These are phyloP conservation scores for Caenorhabditis remanei DNA, from an alignment of 1,140 invertebrate genomes.

Conservation along the genomic window DNA sequence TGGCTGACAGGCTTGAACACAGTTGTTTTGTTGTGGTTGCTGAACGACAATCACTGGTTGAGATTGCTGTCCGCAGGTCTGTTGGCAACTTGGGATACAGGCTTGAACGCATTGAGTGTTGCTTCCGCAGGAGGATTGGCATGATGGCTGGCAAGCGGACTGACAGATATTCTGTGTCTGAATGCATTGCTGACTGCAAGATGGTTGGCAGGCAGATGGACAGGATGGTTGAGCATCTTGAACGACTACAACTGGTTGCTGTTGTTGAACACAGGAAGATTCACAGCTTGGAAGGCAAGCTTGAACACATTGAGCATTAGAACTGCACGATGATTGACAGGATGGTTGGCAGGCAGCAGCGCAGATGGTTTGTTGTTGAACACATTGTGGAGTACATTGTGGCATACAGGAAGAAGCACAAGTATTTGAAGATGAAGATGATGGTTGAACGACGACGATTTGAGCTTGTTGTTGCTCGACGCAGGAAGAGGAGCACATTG, in stretches of 20 bases:
- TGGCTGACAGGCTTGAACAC: conserved; percentile 65
- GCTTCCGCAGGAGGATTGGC: conserved; percentile 65
- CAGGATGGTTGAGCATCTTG: conserved; percentile 59
- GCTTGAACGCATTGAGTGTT: conserved; percentile 67
- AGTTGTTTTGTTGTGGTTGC: conserved; percentile 59
- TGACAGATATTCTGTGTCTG: conserved; percentile 63
- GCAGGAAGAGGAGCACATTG: conserved; percentile 63
- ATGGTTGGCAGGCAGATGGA: conserved; percentile 63
- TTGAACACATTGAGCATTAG: conserved; percentile 64
- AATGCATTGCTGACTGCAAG: conserved; percentile 61
- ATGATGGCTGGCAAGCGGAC: conserved; percentile 66
- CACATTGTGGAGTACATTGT: conserved; percentile 62
- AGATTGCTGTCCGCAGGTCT: conserved; percentile 63
- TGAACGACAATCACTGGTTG: conserved; percentile 65
- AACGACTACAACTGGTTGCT: conserved; percentile 64
- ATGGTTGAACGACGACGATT: conserved; percentile 55
- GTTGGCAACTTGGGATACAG: conserved; percentile 66
- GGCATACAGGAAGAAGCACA: conserved; percentile 67
- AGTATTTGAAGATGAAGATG: conserved; percentile 43
- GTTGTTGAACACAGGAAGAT: conserved; percentile 63
- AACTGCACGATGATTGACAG: conserved; percentile 65
- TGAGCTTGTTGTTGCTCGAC: conserved; percentile 65
- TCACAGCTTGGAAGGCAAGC: conserved; percentile 65
- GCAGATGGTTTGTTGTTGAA: conserved; percentile 67
- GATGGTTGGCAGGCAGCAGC: conserved; percentile 65